Conservation (phyloP, 2,888 invertebrate genomes). For the Heteromurus nitidus region DNA sequence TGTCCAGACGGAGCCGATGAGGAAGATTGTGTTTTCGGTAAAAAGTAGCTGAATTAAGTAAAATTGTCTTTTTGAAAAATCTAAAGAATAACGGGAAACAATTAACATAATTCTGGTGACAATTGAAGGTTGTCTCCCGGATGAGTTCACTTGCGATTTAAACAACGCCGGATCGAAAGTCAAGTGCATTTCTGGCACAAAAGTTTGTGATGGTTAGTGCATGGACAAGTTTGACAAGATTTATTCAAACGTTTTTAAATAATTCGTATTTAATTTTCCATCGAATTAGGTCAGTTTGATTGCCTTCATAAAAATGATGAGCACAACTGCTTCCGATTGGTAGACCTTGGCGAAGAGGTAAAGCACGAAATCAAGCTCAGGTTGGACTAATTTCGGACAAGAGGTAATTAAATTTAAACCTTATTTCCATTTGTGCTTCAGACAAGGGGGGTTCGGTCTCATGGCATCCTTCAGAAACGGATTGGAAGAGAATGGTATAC, state of each 20-base stretch:
- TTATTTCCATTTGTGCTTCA: conserved; percentile 20
- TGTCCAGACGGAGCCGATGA: conserved; percentile 65
- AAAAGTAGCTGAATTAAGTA: no score
- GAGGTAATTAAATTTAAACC: not conserved
- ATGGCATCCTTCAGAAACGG: conserved; percentile 67
- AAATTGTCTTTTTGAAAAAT: no score
- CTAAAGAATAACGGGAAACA: not conserved
- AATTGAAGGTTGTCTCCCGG: conserved; percentile 36
- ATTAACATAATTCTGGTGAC: not conserved
- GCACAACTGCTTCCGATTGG: conserved; percentile 79
- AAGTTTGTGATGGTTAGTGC: conserved; percentile 80
- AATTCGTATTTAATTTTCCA: not conserved
- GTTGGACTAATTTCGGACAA: no score
- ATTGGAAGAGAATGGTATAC: conserved; percentile 67
- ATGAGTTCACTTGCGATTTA: conserved; percentile 49
- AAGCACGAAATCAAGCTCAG: no score
- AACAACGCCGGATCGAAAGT: conserved; percentile 71
- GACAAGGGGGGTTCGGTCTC: conserved; percentile 61
- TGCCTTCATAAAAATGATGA: conserved; percentile 86
- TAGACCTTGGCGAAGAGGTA: conserved; percentile 50
- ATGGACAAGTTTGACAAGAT: no score
- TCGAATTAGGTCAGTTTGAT: conserved; percentile 77
- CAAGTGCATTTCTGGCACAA: conserved; percentile 80
- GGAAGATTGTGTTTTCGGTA: conserved; percentile 44
- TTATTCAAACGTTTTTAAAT: no score